Evolutionary conservation across 2,113 vertebrate species (phyloP), one percentile per base, ranked within the genome.

Genomic region (Sturnira hondurensis): DNA sequence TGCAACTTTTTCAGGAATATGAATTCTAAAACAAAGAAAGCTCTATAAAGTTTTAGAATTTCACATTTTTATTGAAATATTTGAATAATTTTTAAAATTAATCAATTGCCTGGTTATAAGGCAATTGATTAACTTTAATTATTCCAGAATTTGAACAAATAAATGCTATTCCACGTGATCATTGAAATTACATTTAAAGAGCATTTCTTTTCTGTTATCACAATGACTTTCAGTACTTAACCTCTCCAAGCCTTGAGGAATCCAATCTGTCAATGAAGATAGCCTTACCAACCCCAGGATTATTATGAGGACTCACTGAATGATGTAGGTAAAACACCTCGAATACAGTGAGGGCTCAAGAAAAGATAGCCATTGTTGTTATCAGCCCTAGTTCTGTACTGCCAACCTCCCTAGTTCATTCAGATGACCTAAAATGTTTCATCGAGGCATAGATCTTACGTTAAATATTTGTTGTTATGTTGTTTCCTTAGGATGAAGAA

Each of bases 101-200:
- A 58, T 58, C 2, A 58, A 24, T 58, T 58, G 7, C 47, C 33
- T 47, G 67, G 73, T 80, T 93, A 80, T 85, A 82, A 86, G 61
- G 11, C n/a, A 96, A 90, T 63, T 90, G 81, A 70, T 31, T 26
- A 73, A 71, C 63, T 77, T 94, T 91, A 81, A 88, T 58, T 73
- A 77, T 86, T 96, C 65, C 31, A 92, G 76, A 96, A 95, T 87
- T 93, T 94, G 8, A 45, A 90, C 16, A 87, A 81, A 85, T 70
- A 87, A 84, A 68, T 54, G 26, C 28, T 78, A 6, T 58, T 95
- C 89, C 87, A 94, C 4, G 63, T 54, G 50, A 20, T 13, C 61
- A 86, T 4, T 89, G 15, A 95, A 93, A 80, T 56, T 86, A 78
- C 28, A 87, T 67, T 95, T 61, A 38, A 73, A 77, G 93, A 76